A percentile compares a stretch with the other conserved stretches of the same genome.
Conservation (phyloP, 2,113 vertebrate species). For the Manacus vitellinus region DNA sequence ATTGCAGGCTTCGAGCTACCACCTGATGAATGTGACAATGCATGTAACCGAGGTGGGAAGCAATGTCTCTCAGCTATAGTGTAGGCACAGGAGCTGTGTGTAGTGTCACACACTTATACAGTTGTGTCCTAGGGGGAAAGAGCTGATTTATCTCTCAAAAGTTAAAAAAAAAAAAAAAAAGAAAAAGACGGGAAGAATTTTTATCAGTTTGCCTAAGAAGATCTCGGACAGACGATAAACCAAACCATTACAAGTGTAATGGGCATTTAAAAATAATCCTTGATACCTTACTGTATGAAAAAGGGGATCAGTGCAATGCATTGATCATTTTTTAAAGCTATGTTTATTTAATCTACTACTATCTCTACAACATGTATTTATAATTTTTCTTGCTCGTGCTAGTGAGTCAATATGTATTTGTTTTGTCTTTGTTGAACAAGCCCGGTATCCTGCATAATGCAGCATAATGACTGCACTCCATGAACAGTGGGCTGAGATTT, state of each 20-base stretch:
- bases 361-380: background rate
- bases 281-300: background rate
- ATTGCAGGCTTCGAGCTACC: rapidly evolving
- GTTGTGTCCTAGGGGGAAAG: background rate
- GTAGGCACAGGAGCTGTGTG: background rate
- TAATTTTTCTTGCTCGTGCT: background rate
- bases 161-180: background rate
- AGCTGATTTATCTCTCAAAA: background rate
- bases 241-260: rapidly evolving
- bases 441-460: background rate
- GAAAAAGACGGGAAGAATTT: background rate
- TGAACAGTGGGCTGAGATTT: background rate
- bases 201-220: background rate
- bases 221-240: background rate
- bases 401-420: background rate
- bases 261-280: background rate
- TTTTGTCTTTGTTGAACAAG: background rate
- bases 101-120: background rate
- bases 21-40: background rate
- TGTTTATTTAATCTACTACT: background rate
- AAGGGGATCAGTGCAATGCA: background rate
- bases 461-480: background rate
- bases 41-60: background rate
- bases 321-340: background rate
- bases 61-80: background rate